Conservation (phyloP, 2,888 invertebrate genomes). For the Disparrhopalites patrizii region DNA sequence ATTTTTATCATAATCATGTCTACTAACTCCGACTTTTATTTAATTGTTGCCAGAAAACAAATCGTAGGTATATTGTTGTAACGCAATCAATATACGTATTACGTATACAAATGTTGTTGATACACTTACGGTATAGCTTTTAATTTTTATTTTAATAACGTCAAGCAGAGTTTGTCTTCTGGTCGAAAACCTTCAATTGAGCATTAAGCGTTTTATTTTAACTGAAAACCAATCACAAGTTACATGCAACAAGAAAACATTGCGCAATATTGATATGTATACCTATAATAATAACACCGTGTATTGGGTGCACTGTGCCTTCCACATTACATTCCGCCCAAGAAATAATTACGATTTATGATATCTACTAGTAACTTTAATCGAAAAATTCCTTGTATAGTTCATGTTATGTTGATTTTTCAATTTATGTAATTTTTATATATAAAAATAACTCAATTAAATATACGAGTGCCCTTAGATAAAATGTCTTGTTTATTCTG, state of each 20-base stretch:
- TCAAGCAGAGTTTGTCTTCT: background rate
- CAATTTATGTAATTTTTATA: conserved; percentile 34
- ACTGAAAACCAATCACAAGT: background rate
- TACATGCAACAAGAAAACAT: conserved; percentile 12
- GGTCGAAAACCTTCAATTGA: conserved; percentile 2
- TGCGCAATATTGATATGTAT: conserved; percentile 25
- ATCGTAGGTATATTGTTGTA: background rate
- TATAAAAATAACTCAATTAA: conserved; percentile 31
- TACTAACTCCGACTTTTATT: too few relatives aligned
- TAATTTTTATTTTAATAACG: background rate
- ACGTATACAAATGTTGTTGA: too few relatives aligned
- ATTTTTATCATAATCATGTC: conserved; percentile 1
- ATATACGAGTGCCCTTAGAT: conserved; percentile 18
- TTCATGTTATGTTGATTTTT: conserved; percentile 34
- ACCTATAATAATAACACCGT: conserved; percentile 14
- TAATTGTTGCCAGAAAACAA: background rate
- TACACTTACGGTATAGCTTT: conserved; percentile 5
- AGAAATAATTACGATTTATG: conserved; percentile 17
- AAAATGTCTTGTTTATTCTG: conserved; percentile 14
- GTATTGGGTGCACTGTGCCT: conserved; percentile 26
- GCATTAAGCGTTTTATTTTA: background rate
- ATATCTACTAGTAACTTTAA: conserved; percentile 13
- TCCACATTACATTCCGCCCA: conserved; percentile 28
- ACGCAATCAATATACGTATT: background rate
- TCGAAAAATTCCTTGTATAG: conserved; percentile 25